Conservation (phyloP, 2,888 invertebrate genomes). For the Luperina nickerlii region DNA sequence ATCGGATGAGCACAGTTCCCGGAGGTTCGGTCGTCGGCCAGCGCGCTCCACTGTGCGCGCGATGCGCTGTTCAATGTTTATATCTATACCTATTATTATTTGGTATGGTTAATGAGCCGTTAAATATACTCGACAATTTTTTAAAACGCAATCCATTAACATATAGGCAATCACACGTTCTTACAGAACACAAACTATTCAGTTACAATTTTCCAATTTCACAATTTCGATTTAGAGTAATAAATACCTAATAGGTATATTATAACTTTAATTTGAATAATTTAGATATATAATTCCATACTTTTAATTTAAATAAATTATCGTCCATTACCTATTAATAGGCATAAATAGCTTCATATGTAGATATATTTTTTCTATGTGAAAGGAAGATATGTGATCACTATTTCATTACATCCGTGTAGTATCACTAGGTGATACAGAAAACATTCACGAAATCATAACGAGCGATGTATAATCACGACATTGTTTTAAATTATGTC, state of each 20-base stretch:
- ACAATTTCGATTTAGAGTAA: constrained; percentile 61
- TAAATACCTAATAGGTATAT: constrained; percentile 57
- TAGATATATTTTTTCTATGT: constrained; percentile 73
- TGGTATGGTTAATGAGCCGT: constrained; percentile 22
- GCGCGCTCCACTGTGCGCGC: constrained; percentile 14
- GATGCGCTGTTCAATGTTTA: not conserved
- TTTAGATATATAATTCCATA: constrained; percentile 70
- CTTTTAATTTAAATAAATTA: constrained; percentile 71
- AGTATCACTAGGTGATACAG: constrained; percentile 82
- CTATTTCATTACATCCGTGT: constrained; percentile 76
- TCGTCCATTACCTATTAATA: constrained; percentile 75
- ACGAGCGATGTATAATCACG: constrained; percentile 57
- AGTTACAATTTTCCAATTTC: constrained; percentile 56
- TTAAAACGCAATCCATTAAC: constrained; percentile 40
- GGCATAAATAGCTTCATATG: constrained; percentile 77
- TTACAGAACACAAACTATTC: constrained; percentile 62
- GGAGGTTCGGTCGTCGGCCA: not conserved
- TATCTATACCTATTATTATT: constrained; percentile 27
- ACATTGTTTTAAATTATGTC: constrained; percentile 46
- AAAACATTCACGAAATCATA: constrained; percentile 73
- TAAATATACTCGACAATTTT: constrained; percentile 36
- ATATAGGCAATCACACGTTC: constrained; percentile 42
- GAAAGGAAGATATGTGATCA: constrained; percentile 85
- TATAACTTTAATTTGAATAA: constrained; percentile 65
- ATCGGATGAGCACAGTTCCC: not conserved